Base-by-base conservation (phyloP, 2,888 invertebrate genomes). In the Plutella xylostella region DNA sequence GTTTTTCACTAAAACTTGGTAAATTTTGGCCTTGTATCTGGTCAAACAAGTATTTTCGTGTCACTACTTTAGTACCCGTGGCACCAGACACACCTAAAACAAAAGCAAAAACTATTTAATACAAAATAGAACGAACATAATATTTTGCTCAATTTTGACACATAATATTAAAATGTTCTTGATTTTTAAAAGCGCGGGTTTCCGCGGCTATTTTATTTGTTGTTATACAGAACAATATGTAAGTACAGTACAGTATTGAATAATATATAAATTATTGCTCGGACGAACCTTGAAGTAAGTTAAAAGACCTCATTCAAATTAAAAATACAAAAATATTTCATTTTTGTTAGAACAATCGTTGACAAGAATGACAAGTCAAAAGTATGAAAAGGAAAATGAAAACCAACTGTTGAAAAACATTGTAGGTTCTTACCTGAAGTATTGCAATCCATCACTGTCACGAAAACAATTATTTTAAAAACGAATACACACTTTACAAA, bases 11-110 rank as follows among this genome's bases (percentile, higher is more conserved):
- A 22, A 49, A 49, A 50, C 4, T 50, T 34, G 45, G 45, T 43
- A 45, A 49, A 46, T 50, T 48, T 48, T 49, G 34, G 34, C 31
- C 43, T 43, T 51, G 44, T 37, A 51, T 50, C 37, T 47, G 48
- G 45, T 51, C 39, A 42, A 45, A 46, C 34, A 50, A 25, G 30
- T 45, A 46, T 47, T 42, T 48, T 20, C 48, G 39, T 20, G 47
- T 52, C 38, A 51, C 44, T 35, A 47, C 48, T 51, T 49, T 58
- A 7, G 28, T 28, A 22, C 46, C 47, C 7, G 43, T 43, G 18
- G 33, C 35, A 37, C 34, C 57, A 49, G 34, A 39, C 19, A 21
- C 14, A 31, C 43, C 43, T 46, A 31, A 17, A 40, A 43, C 46
- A 43, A 45, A 45, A 28, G 6, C 14, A 18, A 42, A 6, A n/a